Evolutionary conservation across 2,888 invertebrate genomes (phyloP), one percentile per base, ranked within the genome.

Genomic region (Xylocampa areola): DNA sequence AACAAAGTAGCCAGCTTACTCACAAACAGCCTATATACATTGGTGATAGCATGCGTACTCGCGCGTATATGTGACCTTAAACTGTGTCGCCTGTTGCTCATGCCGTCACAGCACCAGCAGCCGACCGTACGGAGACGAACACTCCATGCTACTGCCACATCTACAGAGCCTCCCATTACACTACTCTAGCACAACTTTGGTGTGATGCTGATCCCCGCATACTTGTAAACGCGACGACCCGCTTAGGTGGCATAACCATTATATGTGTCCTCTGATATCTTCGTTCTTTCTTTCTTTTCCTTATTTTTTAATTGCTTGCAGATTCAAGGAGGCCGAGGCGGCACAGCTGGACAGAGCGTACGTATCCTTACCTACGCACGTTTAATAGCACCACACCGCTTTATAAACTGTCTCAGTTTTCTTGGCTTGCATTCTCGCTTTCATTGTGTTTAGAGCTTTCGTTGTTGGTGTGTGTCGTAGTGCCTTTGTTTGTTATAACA

Each of bases 311-410:
- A 94, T 94, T 94, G 93, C 95, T 97, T 96, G 84, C 96, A 97
- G 97, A 96, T 96, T 96, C 96, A 97, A 96, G 96, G 96, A 97
- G 95, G 95, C 96, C 88, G 96, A 97, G 95, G 96, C 96, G 90
- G 96, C 96, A 85, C 96, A 95, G 80, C 91, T 96, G 95, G 97
- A 97, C 94, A 95, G 96, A 96, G 95, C 96, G 96, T 96, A 96
- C 95, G 97, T 97, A 97, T 94, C 88, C 86, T 89, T 90, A 89
- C 87, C 87, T 82, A 77, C 81, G 87, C 87, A 88, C 84, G 75
- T 79, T 79, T 79, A 75, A 58, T 80, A 77, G 86, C 88, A 89
- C 84, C 72, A 70, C 76, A 79, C 78, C 80, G 86, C 86, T 84
- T 79, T 80, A 70, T 80, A 79, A 68, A 61, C 77, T 90, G 79